phyloP scores from a whole-genome alignment of 2,113 vertebrate species.

The Meriones unguiculatus region DNA sequence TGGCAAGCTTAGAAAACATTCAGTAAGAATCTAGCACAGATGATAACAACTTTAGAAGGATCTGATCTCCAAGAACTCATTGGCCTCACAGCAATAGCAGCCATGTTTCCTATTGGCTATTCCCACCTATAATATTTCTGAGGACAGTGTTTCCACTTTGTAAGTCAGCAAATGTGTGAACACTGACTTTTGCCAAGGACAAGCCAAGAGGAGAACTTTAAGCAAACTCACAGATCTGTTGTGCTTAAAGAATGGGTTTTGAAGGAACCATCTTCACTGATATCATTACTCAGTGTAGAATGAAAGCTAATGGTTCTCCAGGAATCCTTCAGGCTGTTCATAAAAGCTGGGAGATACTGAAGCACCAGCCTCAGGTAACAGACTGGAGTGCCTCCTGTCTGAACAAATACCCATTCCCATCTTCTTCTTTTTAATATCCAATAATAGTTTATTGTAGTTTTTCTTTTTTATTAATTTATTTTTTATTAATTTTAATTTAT shows the following conservation, averaged over 20 bases:
- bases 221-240: too few relatives aligned
- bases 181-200: background rate
- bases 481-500: too few relatives aligned
- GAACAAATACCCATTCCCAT: background rate
- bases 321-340: background rate
- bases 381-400: too few relatives aligned
- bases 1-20: background rate
- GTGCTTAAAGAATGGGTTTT: too few relatives aligned
- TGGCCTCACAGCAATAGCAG: accelerated
- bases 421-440: too few relatives aligned
- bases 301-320: background rate
- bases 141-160: background rate
- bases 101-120: accelerated
- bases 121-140: background rate
- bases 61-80: accelerated
- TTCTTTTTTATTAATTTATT: too few relatives aligned
- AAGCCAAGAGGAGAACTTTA: background rate
- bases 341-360: background rate
- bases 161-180: background rate
- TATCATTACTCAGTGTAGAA: background rate
- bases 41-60: background rate
- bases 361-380: too few relatives aligned
- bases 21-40: background rate
- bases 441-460: too few relatives aligned
- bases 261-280: too few relatives aligned